Conservation (phyloP, 2,797 vertebrate genomes). For the Amazona finschi region DNA sequence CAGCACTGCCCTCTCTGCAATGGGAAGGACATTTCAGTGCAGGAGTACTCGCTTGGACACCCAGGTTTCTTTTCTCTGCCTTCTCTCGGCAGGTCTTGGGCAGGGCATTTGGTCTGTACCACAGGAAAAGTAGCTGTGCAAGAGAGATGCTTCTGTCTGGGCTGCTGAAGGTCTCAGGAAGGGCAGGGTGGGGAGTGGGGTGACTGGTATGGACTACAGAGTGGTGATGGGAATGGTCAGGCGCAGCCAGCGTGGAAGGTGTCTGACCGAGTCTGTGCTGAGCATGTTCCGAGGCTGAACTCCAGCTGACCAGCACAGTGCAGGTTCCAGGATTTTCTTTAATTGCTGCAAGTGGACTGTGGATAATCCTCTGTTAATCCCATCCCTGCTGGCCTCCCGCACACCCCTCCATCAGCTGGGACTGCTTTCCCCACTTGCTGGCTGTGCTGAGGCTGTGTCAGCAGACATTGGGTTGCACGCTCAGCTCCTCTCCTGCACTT, state of each 20-base stretch:
- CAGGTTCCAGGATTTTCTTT: conserved; percentile 55
- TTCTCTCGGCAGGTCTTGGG: neutral
- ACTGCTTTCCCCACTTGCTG: neutral
- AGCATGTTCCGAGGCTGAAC: conserved; percentile 26
- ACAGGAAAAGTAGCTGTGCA: neutral
- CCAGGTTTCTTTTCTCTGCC: neutral
- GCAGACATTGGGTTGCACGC: neutral
- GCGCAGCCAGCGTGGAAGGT: fast-evolving
- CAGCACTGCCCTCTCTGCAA: neutral
- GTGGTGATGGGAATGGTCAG: neutral
- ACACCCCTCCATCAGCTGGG: neutral
- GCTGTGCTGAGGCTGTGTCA: neutral
- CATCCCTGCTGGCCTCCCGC: neutral
- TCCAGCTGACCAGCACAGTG: neutral
- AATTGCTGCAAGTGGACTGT: neutral
- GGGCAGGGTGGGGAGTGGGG: neutral
- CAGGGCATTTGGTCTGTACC: neutral
- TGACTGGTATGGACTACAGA: neutral
- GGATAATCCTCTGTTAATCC: conserved; percentile 52
- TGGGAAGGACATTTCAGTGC: neutral
- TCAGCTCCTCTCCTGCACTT: conserved; percentile 37
- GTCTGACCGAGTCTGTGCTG: neutral
- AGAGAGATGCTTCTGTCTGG: neutral
- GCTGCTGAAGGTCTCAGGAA: neutral
- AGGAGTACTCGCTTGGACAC: neutral